These are phyloP conservation scores for Sebastes trivittatus DNA, from an alignment of 2,797 vertebrate genomes.

Conservation along the genomic window DNA sequence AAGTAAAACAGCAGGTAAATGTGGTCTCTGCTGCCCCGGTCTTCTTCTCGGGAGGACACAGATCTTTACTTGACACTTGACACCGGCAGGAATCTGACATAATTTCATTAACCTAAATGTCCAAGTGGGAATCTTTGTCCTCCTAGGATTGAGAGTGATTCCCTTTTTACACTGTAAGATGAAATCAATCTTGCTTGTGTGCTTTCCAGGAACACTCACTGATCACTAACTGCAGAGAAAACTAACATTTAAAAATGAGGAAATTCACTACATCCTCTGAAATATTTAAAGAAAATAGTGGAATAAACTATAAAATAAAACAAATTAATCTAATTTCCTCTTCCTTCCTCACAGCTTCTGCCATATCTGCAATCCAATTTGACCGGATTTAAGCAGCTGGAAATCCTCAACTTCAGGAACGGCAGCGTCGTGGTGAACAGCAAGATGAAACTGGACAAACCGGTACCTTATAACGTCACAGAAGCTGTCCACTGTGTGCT, in stretches of 20 bases:
- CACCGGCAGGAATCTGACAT: background rate
- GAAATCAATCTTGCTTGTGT: background rate
- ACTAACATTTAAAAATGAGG: background rate
- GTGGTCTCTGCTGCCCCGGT: background rate
- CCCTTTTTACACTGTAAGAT: background rate
- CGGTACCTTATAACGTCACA: conserved; percentile 90
- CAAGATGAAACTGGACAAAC: conserved; percentile 89
- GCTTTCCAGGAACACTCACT: background rate
- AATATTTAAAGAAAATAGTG: background rate
- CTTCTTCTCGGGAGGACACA: conserved; percentile 5
- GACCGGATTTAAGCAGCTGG: conserved; percentile 93
- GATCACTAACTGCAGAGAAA: conserved; percentile 11
- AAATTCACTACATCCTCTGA: background rate
- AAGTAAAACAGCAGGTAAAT: conserved; percentile 9
- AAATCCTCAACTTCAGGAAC: conserved; percentile 95
- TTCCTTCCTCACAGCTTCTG: conserved; percentile 85
- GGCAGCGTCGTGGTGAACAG: conserved; percentile 96
- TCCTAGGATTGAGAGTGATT: background rate
- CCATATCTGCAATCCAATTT: conserved; percentile 93
- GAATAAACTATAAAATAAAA: background rate
- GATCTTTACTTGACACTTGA: conserved; percentile 26
- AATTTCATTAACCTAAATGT: conserved; percentile 22
- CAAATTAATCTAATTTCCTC: background rate
- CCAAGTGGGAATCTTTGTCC: background rate
- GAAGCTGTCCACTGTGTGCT: conserved; percentile 88